phyloP scores from a whole-genome alignment of 2,113 vertebrate species.

The Rhinolophus sinicus region DNA sequence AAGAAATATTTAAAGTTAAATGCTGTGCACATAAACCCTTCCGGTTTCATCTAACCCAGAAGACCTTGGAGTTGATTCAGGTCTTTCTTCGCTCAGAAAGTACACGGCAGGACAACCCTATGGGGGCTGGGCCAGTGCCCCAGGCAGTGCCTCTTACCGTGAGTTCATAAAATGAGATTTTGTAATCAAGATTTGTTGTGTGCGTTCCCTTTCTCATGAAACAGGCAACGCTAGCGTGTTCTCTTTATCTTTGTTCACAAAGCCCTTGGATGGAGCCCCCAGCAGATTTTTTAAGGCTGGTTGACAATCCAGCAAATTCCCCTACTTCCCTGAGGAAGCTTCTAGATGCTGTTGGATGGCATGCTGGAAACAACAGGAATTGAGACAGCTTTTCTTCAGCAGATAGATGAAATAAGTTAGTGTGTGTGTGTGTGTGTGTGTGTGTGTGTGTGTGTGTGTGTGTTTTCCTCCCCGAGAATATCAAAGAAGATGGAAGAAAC shows the following conservation, averaged over 20 bases:
- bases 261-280: slow-evolving; percentile 34
- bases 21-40: slow-evolving; percentile 83
- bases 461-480: background rate
- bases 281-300: slow-evolving; percentile 59
- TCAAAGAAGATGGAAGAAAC: slow-evolving; percentile 31
- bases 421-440: background rate
- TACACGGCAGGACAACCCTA: background rate
- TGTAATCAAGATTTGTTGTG: slow-evolving; percentile 69
- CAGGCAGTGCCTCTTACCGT: slow-evolving; percentile 72
- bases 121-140: slow-evolving; percentile 65
- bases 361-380: slow-evolving; percentile 38
- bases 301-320: slow-evolving; percentile 58
- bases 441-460: background rate
- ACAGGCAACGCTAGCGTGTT: slow-evolving; percentile 57
- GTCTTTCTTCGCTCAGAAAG: background rate
- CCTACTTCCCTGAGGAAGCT: slow-evolving; percentile 40
- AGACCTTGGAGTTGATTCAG: slow-evolving; percentile 72
- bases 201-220: slow-evolving; percentile 64
- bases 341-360: slow-evolving; percentile 48
- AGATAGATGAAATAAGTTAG: slow-evolving; percentile 34
- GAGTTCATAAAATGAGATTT: slow-evolving; percentile 83
- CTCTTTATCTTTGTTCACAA: slow-evolving; percentile 70
- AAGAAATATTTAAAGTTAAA: slow-evolving; percentile 89
- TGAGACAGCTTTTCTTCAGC: slow-evolving; percentile 45
- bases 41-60: slow-evolving; percentile 80